Percentiles rank a stretch among this genome's conserved stretches.
phyloP scores from a whole-genome alignment of 1,140 invertebrate species.

The Idris sp. region DNA sequence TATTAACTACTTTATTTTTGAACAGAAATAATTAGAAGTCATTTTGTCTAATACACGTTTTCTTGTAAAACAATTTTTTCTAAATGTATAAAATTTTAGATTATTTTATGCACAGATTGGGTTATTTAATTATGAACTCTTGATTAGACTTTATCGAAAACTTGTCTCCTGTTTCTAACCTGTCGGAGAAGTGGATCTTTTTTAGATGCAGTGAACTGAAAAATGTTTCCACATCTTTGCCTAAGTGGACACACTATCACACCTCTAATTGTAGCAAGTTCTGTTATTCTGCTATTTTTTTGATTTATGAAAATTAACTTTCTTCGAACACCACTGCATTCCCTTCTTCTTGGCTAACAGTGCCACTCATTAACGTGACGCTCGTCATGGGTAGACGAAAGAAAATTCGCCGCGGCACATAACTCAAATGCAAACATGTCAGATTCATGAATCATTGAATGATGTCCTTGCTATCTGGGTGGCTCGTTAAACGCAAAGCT shows the following conservation, averaged over 20 bases:
- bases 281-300: constrained; percentile 14
- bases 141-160: too few species aligned
- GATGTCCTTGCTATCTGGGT: constrained; percentile 64
- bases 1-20: too few species aligned
- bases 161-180: too few species aligned
- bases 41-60: too few species aligned
- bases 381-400: constrained; percentile 43
- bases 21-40: too few species aligned
- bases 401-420: constrained; percentile 63
- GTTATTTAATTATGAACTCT: too few species aligned
- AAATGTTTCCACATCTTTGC: too few species aligned
- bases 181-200: too few species aligned
- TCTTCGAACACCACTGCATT: constrained; percentile 30
- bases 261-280: constrained; percentile 37
- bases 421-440: constrained; percentile 66
- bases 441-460: constrained; percentile 61
- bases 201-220: too few species aligned
- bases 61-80: too few species aligned
- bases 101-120: too few species aligned
- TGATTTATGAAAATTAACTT: constrained; percentile 44
- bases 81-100: too few species aligned
- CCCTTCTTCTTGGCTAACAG: constrained; percentile 62
- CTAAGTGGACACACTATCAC: constrained; percentile 25
- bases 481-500: constrained; percentile 21
- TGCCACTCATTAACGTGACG: constrained; percentile 62